Conservation (phyloP, 2,888 invertebrate genomes). For the Apamea epomidion region DNA sequence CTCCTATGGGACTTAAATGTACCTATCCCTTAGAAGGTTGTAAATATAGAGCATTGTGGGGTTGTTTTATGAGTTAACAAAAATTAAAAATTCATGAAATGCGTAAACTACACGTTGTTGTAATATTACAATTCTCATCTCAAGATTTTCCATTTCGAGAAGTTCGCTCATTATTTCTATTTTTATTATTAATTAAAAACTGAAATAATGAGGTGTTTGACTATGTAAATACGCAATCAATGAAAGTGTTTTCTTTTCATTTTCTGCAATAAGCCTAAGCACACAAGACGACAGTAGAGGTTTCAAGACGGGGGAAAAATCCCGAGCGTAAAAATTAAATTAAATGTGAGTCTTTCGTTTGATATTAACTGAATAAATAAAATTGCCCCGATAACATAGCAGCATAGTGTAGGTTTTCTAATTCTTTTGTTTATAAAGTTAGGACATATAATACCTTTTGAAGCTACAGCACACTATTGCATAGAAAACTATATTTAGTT, state of each 20-base stretch:
- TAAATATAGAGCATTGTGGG: not conserved
- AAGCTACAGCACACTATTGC: not conserved
- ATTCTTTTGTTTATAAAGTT: not conserved
- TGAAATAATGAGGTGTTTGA: conserved; percentile 17
- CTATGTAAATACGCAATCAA: conserved; percentile 21
- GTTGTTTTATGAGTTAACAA: not conserved
- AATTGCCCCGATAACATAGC: not conserved
- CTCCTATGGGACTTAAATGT: conserved; percentile 1
- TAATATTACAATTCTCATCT: not conserved
- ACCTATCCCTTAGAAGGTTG: not conserved
- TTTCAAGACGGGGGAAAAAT: conserved; percentile 2
- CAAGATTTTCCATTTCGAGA: conserved; percentile 17
- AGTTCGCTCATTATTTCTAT: conserved; percentile 22
- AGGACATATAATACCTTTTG: not conserved
- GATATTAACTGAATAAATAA: not conserved
- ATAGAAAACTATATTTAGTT: not conserved
- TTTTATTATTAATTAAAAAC: conserved; percentile 27
- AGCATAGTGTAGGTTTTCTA: not conserved
- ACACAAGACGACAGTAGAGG: not conserved
- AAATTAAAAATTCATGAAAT: conserved; percentile 7
- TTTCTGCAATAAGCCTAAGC: conserved; percentile 19
- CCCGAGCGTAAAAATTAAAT: not conserved
- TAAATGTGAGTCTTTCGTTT: not conserved
- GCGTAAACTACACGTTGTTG: not conserved
- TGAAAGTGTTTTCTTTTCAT: conserved; percentile 40